phyloP scores from a whole-genome alignment of 2,797 vertebrate genomes.

The Myotis planiceps region DNA sequence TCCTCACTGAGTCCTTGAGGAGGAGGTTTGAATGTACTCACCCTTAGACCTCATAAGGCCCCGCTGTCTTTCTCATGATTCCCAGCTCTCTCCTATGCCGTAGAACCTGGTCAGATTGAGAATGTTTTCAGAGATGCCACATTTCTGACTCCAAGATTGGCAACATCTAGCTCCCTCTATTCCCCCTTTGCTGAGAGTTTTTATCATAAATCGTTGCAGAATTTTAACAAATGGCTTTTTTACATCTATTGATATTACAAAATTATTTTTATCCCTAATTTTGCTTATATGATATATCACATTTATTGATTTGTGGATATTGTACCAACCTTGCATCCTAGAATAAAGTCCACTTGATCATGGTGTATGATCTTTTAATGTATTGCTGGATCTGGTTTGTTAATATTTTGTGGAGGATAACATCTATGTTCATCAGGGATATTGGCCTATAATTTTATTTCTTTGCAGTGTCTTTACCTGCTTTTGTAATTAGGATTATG shows the following conservation, averaged over 20 bases:
- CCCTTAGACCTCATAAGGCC: not conserved
- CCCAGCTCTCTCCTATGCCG: not conserved
- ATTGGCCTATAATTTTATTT: not conserved
- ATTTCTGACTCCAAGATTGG: not conserved
- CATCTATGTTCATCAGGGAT: not conserved
- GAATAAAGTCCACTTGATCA: no score
- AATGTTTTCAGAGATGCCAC: not conserved
- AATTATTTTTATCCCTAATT: not conserved
- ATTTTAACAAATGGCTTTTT: not conserved
- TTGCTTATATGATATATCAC: not conserved
- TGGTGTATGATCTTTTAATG: not conserved
- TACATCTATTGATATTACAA: not conserved
- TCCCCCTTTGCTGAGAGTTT: no score
- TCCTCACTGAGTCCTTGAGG: not conserved
- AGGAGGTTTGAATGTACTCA: not conserved
- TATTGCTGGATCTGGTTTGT: not conserved
- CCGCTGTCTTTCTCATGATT: not conserved
- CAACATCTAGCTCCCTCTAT: not conserved
- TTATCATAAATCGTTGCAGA: no score
- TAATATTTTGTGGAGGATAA: not conserved
- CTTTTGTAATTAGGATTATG: not conserved
- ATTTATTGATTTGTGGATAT: no score
- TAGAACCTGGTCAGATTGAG: not conserved
- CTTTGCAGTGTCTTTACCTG: not conserved
- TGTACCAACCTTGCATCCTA: no score